phyloP scores from a whole-genome alignment of 2,888 invertebrate species.

The Drosophila bunnanda region DNA sequence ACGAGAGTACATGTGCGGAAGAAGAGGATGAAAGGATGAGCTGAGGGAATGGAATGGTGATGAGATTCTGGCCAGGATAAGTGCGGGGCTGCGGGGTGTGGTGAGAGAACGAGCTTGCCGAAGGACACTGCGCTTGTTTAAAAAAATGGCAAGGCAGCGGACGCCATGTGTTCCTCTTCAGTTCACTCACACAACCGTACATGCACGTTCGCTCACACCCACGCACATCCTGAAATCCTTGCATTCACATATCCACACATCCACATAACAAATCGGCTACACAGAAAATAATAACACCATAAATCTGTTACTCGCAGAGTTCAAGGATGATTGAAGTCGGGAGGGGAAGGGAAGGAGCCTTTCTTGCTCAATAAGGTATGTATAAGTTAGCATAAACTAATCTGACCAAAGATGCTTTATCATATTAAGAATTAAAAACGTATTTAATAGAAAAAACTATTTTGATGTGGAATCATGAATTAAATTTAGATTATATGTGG shows the following conservation, averaged over 20 bases:
- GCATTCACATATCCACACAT: slow-evolving; percentile 50
- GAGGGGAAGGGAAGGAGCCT: background rate
- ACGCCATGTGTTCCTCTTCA: slow-evolving; percentile 72
- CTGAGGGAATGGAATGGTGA: slow-evolving; percentile 14
- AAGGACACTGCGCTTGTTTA: slow-evolving; percentile 65
- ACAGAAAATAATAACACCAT: background rate
- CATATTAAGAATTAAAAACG: background rate
- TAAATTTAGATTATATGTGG: background rate
- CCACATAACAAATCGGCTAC: slow-evolving; percentile 70
- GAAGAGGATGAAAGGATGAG: slow-evolving; percentile 33
- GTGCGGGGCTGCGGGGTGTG: slow-evolving; percentile 16
- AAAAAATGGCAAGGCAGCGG: slow-evolving; percentile 47
- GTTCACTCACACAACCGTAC: slow-evolving; percentile 68
- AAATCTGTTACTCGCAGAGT: background rate
- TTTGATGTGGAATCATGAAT: background rate
- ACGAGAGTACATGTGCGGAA: slow-evolving; percentile 49
- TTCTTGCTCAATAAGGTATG: background rate
- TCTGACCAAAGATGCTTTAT: background rate
- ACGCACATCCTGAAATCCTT: slow-evolving; percentile 27
- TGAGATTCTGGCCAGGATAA: slow-evolving; percentile 11
- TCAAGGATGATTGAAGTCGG: background rate
- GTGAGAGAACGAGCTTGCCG: slow-evolving; percentile 61
- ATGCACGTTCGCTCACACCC: slow-evolving; percentile 32
- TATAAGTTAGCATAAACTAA: background rate
- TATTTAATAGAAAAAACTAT: background rate